Evolutionary conservation across 2,888 invertebrate genomes (phyloP), one percentile per base, ranked within the genome.

Genomic region (Hirtodrosophila cameraria): DNA sequence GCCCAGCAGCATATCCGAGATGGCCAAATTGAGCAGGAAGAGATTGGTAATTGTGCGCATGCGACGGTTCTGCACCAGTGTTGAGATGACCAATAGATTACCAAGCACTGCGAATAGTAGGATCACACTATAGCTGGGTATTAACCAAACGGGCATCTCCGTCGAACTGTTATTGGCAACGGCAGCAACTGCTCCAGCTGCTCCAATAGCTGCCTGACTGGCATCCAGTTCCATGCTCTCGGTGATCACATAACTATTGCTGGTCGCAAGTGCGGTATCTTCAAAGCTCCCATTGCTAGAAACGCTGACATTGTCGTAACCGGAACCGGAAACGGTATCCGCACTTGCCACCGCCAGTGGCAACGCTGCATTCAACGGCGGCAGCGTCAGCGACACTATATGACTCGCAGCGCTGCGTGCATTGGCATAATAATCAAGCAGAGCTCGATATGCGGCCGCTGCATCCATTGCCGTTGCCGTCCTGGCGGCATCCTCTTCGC

Each of bases 21-120:
- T 92, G 39, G 94, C 93, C 93, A 95, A 91, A 90, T 95, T 96
- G 39, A 96, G 90, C 43, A 96, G 91, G 86, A 95, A 96, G 1
- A 96, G 93, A 75, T 96, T 95, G 5, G 95, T 95, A 16, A 95
- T 94, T 0, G 95, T 95, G 75, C 96, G 92, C 96, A 96, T 96
- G 64, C 95, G 91, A 72, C 94, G 93, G 88, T 96, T 95, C 78
- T 94, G 93, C 0, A 94, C 93, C 15, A 96, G 91, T 0, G 95
- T 96, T 18, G 95, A 93, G 63, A 97, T 94, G 30, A 97, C 97
- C 74, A 96, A 91, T 20, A 94, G 93, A 90, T 97, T 97, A 0
- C 97, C 97, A 0, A 94, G 92, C 63, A 96, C 93, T 0, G 96
- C 94, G 41, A 96, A 92, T 31, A 96, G 88, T 87, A 97, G 96